These are phyloP conservation scores for Dendrocopos noguchii DNA, from an alignment of 2,113 vertebrate genomes.

Conservation along the genomic window DNA sequence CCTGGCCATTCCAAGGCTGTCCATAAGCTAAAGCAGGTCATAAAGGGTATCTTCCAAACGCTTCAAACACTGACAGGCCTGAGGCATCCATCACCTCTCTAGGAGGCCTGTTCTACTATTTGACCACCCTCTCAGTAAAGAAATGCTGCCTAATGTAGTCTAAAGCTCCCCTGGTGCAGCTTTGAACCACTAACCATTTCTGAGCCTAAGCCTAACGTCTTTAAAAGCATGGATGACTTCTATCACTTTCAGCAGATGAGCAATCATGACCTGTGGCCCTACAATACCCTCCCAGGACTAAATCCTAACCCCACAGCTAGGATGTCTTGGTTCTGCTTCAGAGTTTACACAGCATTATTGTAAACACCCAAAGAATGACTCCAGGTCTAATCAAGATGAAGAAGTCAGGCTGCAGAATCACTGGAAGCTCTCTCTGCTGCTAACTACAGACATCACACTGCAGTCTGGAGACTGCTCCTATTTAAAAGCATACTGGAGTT, in stretches of 20 bases:
- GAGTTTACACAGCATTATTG: neutral
- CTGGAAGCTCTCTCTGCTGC: neutral
- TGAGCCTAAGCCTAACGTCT: neutral
- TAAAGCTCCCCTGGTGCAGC: neutral
- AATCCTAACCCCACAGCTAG: neutral
- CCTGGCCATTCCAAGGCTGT: neutral
- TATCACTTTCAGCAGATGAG: neutral
- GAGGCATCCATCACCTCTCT: neutral
- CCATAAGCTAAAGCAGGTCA: neutral
- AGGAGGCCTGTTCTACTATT: neutral
- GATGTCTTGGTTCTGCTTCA: neutral
- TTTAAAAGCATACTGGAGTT: neutral
- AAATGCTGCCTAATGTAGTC: neutral
- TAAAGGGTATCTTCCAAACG: neutral
- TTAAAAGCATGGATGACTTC: neutral
- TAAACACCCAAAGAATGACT: neutral
- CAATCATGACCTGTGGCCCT: neutral
- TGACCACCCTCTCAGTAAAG: neutral
- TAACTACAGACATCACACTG: neutral
- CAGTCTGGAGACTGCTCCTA: neutral
- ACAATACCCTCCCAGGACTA: accelerated
- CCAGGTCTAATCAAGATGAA: neutral
- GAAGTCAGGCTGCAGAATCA: neutral
- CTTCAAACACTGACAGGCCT: neutral
- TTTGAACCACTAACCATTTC: neutral